Conservation (phyloP, 2,113 vertebrate genomes). For the Silurus asotus region DNA sequence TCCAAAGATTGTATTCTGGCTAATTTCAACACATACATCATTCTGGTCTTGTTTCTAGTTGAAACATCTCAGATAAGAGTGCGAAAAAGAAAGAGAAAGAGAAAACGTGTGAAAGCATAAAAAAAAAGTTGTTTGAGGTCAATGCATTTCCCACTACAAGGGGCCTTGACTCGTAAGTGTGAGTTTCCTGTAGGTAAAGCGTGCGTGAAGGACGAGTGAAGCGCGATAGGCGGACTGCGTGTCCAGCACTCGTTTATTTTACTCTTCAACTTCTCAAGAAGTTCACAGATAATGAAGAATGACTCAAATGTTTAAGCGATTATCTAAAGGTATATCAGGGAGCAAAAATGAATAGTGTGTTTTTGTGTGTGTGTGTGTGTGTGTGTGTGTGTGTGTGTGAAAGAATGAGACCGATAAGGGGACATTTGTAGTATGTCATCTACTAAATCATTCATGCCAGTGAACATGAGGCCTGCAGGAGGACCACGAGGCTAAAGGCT, state of each 20-base stretch:
- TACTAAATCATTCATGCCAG: constrained; percentile 44
- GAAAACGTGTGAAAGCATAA: background rate
- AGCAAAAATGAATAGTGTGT: constrained; percentile 38
- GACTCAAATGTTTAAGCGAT: constrained; percentile 51
- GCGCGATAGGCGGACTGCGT: background rate
- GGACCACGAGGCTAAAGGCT: constrained; percentile 40
- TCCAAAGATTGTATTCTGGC: background rate
- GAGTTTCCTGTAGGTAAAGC: constrained; percentile 20
- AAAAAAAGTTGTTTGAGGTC: constrained; percentile 19
- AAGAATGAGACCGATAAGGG: background rate
- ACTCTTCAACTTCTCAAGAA: background rate
- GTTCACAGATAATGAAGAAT: constrained; percentile 49
- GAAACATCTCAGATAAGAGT: background rate
- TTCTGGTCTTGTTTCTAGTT: background rate
- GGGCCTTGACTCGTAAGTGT: constrained; percentile 6
- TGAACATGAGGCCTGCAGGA: constrained; percentile 40
- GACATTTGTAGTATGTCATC: constrained; percentile 23
- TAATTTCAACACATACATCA: background rate
- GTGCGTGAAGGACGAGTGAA: background rate
- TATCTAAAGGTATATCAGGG: constrained; percentile 13
- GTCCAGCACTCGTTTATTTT: background rate
- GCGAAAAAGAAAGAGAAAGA: background rate
- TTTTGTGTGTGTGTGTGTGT: background rate
- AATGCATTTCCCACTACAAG: constrained; percentile 38
- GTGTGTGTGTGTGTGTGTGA: background rate